These are phyloP conservation scores for Xestoiulus laeticollis DNA, from an alignment of 2,888 invertebrate species.

Conservation along the genomic window DNA sequence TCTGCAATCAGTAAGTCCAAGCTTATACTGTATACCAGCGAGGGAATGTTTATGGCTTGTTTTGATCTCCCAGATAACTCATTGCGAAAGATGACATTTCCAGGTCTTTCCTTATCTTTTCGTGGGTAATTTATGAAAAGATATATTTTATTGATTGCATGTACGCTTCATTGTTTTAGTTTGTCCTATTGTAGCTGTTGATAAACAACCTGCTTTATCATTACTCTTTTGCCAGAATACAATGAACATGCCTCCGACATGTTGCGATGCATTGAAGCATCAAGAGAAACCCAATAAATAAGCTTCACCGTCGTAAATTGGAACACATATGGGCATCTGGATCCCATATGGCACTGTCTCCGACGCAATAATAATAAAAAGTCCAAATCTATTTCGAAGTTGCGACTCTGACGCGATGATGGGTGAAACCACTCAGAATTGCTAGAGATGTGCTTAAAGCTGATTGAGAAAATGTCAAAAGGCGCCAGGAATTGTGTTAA, in stretches of 20 bases:
- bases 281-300: background rate
- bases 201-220: background rate
- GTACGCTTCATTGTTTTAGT: background rate
- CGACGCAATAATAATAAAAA: slow-evolving; percentile 42
- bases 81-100: background rate
- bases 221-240: background rate
- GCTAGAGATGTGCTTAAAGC: background rate
- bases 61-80: background rate
- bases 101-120: background rate
- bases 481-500: slow-evolving; percentile 28
- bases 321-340: slow-evolving; percentile 29
- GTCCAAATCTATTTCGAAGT: slow-evolving; percentile 1
- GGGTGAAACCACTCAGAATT: slow-evolving; percentile 6
- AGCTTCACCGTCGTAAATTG: slow-evolving; percentile 5
- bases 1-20: background rate
- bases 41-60: background rate
- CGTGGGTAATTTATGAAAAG: background rate
- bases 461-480: slow-evolving; percentile 40
- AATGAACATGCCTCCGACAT: background rate
- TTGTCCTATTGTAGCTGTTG: background rate
- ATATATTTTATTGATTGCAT: background rate
- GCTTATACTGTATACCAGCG: too few relatives aligned
- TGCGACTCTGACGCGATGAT: slow-evolving; percentile 31
- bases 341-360: slow-evolving; percentile 28
- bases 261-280: background rate